Evolutionary conservation across 2,113 vertebrate species (phyloP), one percentile per base, ranked within the genome.

Genomic region (Cavia aperea): DNA sequence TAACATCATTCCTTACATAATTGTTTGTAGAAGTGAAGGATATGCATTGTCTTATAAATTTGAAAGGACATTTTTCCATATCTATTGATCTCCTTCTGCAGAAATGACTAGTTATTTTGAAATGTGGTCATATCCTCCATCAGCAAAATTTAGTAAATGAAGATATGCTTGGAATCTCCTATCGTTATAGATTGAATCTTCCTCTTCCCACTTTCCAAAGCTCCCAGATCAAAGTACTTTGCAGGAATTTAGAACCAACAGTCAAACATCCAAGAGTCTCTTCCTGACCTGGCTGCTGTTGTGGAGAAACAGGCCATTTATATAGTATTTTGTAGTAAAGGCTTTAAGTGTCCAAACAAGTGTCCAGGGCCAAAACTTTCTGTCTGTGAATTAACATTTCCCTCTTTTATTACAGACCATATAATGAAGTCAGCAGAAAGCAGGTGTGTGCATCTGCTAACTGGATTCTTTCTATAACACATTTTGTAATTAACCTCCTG

Each of bases 401-500:
- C 62, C 16, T 88, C 26, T 60, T 19, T 65, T 81, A 70, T 68
- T 79, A 72, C 9, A 93, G 24, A 65, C n/a, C 66, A 29, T 43
- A 66, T 75, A 62, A 93, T 56, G 58, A 88, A 26, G 51, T 66
- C 21, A 75, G 23, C 4, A 23, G 84, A 84, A 88, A 78, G 24
- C 1, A 92, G 46, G 23, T 51, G 9, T 46, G 2, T n/a, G 31
- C 43, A 7, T 68, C 90, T 87, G 83, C 43, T 78, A 39, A 54
- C 3, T 83, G 24, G 77, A 39, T 81, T 89, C 72, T 92, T 92
- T 88, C 82, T 92, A 88, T 78, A 81, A 58, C n/a, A 63, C 11
- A 36, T 51, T 39, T 93, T 85, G 16, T 83, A 92, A 54, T 58
- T 15, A 70, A 39, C 83, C 11, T 36, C 49, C 19, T 54, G 78